Base-by-base conservation (phyloP, 2,113 vertebrate species). In the Dinomys branickii region DNA sequence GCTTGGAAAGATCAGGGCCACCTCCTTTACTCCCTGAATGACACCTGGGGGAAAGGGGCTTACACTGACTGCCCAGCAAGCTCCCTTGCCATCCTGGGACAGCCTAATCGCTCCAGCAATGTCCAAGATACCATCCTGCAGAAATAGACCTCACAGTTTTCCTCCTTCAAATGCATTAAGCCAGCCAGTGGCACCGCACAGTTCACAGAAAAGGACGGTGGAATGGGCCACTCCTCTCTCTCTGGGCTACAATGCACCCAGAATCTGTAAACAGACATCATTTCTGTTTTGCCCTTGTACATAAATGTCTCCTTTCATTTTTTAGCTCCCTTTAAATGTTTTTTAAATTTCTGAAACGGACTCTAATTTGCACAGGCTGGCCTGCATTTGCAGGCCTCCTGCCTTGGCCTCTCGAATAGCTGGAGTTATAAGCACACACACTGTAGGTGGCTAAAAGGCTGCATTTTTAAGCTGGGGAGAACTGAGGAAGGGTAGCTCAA, bases 61-160 rank as follows among this genome's bases (percentile, higher is more conserved):
- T 8, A 2, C 16, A 47, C 30, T 22, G 4, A 59, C 20, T 14
- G 16, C 19, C 3, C 5, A 0, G 3, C 44, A 16, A n/a, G 59
- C 1, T 0, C 5, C 4, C 1, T 56, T 30, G 47, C 35, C 65
- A 65, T 89, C 82, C 35, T 10, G 3, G 35, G 58, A 82, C 56
- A 33, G n/a, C n/a, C 38, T 77, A 56, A 94, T 33, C 5, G 44
- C 75, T 77, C 58, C 1, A 22, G 16, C 80, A 50, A 58, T 54
- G 52, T 92, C 94, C 61, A 22, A 22, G 11, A 5, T 5, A 38
- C 47, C 73, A 9, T n/a, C 75, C 33, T 44, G 59, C 38, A 33
- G n/a, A 82, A 86, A 50, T 3, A 94, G 56, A 26, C 11, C 91
- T 85, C 56, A 47, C 54, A 30, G 65, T 17, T 52, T 47, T 65